Evolutionary conservation across 2,888 invertebrate genomes (phyloP), one percentile per base, ranked within the genome.

Genomic region (Apamea epomidion): DNA sequence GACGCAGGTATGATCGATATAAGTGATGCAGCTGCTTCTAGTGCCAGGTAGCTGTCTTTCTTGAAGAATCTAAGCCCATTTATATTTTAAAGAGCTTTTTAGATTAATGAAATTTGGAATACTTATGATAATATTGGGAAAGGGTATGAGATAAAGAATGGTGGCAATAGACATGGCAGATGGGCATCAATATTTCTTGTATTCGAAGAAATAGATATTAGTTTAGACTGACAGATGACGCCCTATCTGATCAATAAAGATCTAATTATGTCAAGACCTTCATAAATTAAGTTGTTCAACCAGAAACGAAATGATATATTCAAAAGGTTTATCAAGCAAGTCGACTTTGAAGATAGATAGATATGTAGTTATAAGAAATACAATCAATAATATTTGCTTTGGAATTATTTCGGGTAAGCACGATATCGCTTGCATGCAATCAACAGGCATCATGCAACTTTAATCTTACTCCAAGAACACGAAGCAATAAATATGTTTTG

Each of bases 21-120:
- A 94, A 95, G 87, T 92, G 87, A 89, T 87, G 93, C 97, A 96
- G 96, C 97, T 96, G 97, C 93, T 92, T 90, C 87, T 88, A 92
- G 90, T 91, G 83, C 91, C 94, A 96, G 96, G 96, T 96, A 97
- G 95, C 91, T 81, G 89, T 89, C 89, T 90, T 91, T 91, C 88
- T 91, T 83, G 89, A 90, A 92, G 93, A 94, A 92, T 92, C 93
- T 92, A 91, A 93, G 92, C 88, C 93, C 93, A 92, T 93, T 93
- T 92, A 92, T 92, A 92, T 93, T 92, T 94, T 91, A 85, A 87
- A 88, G 80, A 80, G 81, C 86, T 92, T 92, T 92, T 92, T 90
- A 79, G 78, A 81, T 79, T 77, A 86, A 87, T 84, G 72, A 84
- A 88, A 84, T 90, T 87, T 32, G 74, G 87, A 70, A 90, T 88